phyloP scores from a whole-genome alignment of 1,140 invertebrate genomes.

The Hermetia illucens region DNA sequence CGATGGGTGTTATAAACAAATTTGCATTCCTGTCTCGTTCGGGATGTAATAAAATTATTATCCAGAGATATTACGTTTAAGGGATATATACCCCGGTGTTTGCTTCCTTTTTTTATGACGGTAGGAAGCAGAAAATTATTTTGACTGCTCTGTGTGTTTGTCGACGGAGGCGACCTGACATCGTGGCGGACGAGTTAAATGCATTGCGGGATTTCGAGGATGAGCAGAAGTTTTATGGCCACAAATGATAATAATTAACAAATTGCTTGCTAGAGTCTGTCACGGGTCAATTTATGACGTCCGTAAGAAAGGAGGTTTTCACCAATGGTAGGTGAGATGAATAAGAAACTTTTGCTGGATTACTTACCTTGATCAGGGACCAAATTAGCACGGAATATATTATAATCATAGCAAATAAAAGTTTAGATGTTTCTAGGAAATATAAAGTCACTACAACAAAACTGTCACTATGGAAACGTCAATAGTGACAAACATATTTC shows the following conservation, averaged over 20 bases:
- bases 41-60: slow-evolving; percentile 1
- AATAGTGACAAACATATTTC: too few relatives aligned
- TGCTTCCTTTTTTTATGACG: background rate
- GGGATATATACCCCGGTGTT: background rate
- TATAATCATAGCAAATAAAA: too few relatives aligned
- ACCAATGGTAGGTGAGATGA: too few relatives aligned
- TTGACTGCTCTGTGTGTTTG: background rate
- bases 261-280: too few relatives aligned
- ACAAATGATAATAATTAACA: background rate
- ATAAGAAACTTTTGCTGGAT: too few relatives aligned
- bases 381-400: too few relatives aligned
- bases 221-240: background rate
- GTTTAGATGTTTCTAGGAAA: too few relatives aligned
- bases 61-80: background rate
- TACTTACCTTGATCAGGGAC: too few relatives aligned
- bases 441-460: too few relatives aligned
- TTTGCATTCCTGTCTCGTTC: slow-evolving; percentile 1
- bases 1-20: background rate
- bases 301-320: too few relatives aligned
- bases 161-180: background rate
- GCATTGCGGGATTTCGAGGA: background rate
- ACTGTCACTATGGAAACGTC: too few relatives aligned
- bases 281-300: too few relatives aligned
- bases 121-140: background rate
- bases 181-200: background rate